Percentiles rank a stretch among this genome's conserved stretches.
These are phyloP conservation scores for Phyllotis vaccarum DNA, from an alignment of 2,797 vertebrate species.

Conservation along the genomic window DNA sequence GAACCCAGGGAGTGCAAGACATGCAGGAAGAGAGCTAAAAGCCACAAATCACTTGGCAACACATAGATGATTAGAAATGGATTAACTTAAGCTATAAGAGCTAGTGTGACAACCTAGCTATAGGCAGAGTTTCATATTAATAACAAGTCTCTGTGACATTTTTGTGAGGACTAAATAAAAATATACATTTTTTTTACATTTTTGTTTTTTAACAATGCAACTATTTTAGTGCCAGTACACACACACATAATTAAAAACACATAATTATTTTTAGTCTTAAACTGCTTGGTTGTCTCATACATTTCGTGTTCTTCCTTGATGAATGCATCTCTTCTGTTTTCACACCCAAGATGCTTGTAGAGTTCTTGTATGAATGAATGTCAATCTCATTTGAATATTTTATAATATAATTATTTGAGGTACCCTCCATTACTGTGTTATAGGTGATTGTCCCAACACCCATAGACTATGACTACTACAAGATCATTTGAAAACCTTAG, in stretches of 20 bases:
- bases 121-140: too few relatives aligned
- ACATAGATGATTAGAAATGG: too few relatives aligned
- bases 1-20: too few relatives aligned
- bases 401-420: rapidly evolving
- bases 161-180: not conserved
- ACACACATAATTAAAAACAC: too few relatives aligned
- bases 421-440: not conserved
- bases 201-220: not conserved
- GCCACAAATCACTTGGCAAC: too few relatives aligned
- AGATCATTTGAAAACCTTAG: conserved; percentile 79
- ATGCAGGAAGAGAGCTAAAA: too few relatives aligned
- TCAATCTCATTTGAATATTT: not conserved
- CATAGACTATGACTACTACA: conserved; percentile 80
- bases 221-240: too few relatives aligned
- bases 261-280: not conserved
- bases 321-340: not conserved
- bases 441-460: conserved; percentile 40
- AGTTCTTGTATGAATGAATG: not conserved
- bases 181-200: not conserved
- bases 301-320: not conserved
- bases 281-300: not conserved
- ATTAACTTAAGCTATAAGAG: too few relatives aligned
- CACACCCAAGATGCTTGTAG: not conserved
- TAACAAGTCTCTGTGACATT: not conserved
- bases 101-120: too few relatives aligned